phyloP scores from a whole-genome alignment of 2,888 invertebrate species.

The Drosophila anomelani region DNA sequence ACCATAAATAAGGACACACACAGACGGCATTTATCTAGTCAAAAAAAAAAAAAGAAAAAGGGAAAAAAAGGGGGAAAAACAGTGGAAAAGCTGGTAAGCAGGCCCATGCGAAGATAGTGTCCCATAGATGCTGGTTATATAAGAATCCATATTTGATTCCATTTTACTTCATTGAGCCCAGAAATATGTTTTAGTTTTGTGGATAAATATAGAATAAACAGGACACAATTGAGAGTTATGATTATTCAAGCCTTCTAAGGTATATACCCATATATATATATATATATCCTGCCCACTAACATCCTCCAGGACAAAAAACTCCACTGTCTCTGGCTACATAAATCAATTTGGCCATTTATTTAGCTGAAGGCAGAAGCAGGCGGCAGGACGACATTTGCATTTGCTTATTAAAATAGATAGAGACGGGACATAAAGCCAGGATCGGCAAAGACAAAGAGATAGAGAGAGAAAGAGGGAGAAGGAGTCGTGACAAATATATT shows the following conservation, averaged over 20 bases:
- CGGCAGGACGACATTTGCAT: constrained; percentile 55
- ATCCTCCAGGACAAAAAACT: neutral
- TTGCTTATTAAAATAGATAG: constrained; percentile 44
- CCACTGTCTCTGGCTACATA: constrained; percentile 50
- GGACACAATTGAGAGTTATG: neutral
- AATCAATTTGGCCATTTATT: constrained; percentile 70
- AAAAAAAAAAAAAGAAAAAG: constrained; percentile 8
- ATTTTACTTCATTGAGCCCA: constrained; percentile 21
- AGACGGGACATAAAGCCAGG: neutral
- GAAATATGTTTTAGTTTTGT: constrained; percentile 16
- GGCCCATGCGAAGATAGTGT: constrained; percentile 9
- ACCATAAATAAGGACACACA: constrained; percentile 69
- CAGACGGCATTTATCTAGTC: constrained; percentile 44
- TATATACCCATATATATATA: no score
- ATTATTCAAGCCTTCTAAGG: neutral
- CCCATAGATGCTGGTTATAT: constrained; percentile 22
- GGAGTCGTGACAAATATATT: constrained; percentile 41
- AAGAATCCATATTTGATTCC: constrained; percentile 36
- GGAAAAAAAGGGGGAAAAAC: neutral
- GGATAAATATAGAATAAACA: neutral
- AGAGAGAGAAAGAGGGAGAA: neutral
- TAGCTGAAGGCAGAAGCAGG: constrained; percentile 42
- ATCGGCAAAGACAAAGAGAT: constrained; percentile 3
- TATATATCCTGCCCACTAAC: neutral
- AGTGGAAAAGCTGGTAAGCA: constrained; percentile 7